Evolutionary conservation across 2,113 vertebrate genomes (phyloP).

Genomic region (Ceuthmochares aereus): DNA sequence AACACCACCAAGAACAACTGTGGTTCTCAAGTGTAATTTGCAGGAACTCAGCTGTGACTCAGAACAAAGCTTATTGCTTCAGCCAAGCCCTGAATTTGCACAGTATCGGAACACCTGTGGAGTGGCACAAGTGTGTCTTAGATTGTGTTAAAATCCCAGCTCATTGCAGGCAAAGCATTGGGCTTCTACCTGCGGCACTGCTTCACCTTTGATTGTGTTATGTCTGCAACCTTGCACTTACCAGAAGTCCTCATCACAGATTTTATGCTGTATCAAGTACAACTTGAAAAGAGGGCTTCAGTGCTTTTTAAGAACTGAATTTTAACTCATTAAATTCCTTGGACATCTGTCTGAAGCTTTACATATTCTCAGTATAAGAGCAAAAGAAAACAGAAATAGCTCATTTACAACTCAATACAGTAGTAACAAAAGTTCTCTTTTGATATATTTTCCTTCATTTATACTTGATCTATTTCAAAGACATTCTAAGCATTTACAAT

Average conservation of each 20-base stretch:
- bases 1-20: not conserved
- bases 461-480: not conserved
- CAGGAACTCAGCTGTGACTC: not conserved
- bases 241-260: not conserved
- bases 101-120: not conserved
- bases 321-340: constrained; percentile 14
- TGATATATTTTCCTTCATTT: not conserved
- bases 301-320: not conserved
- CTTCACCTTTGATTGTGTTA: not conserved
- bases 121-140: not conserved
- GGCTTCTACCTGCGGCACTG: not conserved
- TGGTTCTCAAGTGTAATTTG: not conserved
- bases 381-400: not conserved
- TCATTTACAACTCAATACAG: not conserved
- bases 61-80: not conserved
- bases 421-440: not conserved
- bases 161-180: not conserved
- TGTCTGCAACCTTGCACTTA: constrained; percentile 6
- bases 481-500: not conserved
- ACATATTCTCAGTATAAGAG: not conserved
- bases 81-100: not conserved
- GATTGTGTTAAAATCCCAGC: not conserved
- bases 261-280: not conserved
- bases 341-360: constrained; percentile 24
- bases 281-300: constrained; percentile 9